Evolutionary conservation across 2,113 vertebrate genomes (phyloP).

Genomic region (Chloropsis cyanopogon): DNA sequence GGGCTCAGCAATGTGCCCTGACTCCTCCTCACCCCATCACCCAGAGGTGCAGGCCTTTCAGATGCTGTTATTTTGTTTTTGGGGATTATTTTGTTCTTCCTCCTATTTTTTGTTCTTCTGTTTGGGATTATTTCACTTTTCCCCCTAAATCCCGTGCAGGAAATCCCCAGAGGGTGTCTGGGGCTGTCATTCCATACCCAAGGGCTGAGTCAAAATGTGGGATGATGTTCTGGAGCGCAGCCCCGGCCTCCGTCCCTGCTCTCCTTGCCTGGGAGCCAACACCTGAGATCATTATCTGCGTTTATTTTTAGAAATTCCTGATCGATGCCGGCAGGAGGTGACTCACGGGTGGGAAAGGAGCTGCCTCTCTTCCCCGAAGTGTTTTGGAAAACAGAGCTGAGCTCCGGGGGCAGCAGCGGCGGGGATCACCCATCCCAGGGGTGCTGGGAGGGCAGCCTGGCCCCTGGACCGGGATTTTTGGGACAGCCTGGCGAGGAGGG

Average conservation of each 20-base stretch:
- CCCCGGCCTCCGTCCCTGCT: background rate
- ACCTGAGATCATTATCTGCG: background rate
- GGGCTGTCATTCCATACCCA: background rate
- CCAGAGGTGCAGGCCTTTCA: accelerated
- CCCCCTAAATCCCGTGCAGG: background rate
- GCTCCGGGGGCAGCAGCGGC: background rate
- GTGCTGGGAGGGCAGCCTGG: background rate
- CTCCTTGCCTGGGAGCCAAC: background rate
- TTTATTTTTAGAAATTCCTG: conserved; percentile 23
- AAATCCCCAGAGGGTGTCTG: background rate
- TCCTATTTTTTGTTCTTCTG: too few relatives aligned
- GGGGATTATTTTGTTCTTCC: accelerated
- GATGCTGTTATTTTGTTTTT: background rate
- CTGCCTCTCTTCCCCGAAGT: background rate
- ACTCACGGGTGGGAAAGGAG: background rate
- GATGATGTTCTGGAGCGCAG: accelerated
- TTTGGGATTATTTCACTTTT: accelerated
- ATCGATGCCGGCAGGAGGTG: background rate
- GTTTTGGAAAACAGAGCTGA: background rate
- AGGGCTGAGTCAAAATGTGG: background rate
- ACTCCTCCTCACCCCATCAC: background rate
- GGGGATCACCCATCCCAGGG: accelerated
- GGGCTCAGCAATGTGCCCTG: background rate
- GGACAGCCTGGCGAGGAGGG: background rate
- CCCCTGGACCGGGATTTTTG: accelerated